phyloP scores from a whole-genome alignment of 1,140 invertebrate genomes.

The Chironomus tepperi region DNA sequence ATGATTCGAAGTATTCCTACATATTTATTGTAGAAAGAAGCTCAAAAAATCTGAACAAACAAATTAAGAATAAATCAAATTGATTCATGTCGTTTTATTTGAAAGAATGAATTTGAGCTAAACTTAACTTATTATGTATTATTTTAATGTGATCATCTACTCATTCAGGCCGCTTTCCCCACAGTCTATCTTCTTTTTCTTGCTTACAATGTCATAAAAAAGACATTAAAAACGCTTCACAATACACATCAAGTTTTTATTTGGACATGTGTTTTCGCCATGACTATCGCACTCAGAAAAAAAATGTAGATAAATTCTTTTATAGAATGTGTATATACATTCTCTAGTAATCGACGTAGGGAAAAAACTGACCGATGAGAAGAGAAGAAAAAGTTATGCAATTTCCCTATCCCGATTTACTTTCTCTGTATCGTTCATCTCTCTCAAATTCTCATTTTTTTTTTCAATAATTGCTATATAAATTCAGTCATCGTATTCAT shows the following conservation, averaged over 20 bases:
- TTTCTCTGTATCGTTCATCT: background rate
- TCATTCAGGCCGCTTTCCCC: background rate
- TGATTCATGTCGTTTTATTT: background rate
- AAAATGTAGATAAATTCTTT: background rate
- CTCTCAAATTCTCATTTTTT: background rate
- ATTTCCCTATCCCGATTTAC: background rate
- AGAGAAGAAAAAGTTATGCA: background rate
- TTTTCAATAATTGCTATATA: background rate
- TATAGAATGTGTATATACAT: background rate
- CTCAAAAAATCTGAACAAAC: background rate
- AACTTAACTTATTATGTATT: background rate
- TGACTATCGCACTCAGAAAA: background rate
- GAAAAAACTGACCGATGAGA: background rate
- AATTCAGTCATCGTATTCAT: background rate
- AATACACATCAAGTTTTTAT: conserved; percentile 20
- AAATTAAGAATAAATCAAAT: background rate
- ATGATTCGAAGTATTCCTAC: too few relatives aligned
- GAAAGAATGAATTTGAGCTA: background rate
- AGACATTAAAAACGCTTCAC: conserved; percentile 20
- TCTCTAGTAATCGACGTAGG: background rate
- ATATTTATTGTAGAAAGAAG: too few relatives aligned
- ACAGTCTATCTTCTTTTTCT: background rate
- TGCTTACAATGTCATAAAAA: conserved; percentile 13
- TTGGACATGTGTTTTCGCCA: conserved; percentile 19
- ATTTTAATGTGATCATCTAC: background rate